phyloP scores from a whole-genome alignment of 2,888 invertebrate species.

The Catocala nupta region DNA sequence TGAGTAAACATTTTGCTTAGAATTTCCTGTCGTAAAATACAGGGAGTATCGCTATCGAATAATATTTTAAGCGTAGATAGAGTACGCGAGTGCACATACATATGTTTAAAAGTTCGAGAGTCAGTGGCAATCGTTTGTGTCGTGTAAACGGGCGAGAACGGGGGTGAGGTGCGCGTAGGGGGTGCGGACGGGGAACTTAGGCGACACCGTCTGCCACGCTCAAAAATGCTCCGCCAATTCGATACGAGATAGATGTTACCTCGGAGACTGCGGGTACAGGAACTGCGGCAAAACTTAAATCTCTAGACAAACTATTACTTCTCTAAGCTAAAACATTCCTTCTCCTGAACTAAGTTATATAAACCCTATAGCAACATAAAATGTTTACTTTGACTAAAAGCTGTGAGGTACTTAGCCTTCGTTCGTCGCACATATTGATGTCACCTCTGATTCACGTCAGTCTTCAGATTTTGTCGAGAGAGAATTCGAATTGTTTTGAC shows the following conservation, averaged over 20 bases:
- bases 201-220: neutral
- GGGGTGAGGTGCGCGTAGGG: neutral
- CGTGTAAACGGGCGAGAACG: neutral
- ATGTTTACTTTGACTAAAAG: no score
- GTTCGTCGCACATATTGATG: neutral
- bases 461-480: conserved; percentile 1
- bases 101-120: neutral
- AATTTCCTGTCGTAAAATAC: no score
- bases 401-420: no score
- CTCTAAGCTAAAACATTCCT: neutral
- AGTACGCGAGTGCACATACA: neutral
- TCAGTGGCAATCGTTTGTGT: neutral
- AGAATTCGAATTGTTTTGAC: conserved; percentile 29
- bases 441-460: neutral
- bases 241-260: conserved; percentile 11
- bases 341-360: no score
- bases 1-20: no score
- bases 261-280: neutral
- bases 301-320: neutral
- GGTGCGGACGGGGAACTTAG: neutral
- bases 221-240: neutral
- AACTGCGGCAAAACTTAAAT: neutral
- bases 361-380: no score
- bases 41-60: no score
- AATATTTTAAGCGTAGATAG: no score